phyloP scores from a whole-genome alignment of 2,888 invertebrate species.

The Ypsolopha scabrella region DNA sequence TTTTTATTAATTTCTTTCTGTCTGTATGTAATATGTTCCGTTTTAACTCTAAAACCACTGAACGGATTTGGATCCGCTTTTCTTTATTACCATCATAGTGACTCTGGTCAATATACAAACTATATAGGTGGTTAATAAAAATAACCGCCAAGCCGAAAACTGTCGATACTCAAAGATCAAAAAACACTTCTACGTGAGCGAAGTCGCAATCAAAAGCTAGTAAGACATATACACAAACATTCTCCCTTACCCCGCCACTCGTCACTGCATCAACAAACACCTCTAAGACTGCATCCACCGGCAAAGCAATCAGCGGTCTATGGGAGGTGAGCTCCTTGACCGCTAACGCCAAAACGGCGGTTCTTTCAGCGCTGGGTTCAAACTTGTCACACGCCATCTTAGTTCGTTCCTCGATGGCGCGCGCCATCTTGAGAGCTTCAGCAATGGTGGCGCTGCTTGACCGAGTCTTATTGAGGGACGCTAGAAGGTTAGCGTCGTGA shows the following conservation, averaged over 20 bases:
- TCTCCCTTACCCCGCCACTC: constrained; percentile 10
- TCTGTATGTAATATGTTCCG: too few relatives aligned
- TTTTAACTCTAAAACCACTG: too few relatives aligned
- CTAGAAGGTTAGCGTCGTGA: constrained; percentile 53
- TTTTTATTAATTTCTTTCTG: too few relatives aligned
- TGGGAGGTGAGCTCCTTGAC: constrained; percentile 32
- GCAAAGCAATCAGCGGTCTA: constrained; percentile 58
- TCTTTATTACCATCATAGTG: too few relatives aligned
- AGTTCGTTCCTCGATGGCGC: constrained; percentile 37
- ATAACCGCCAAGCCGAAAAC: too few relatives aligned
- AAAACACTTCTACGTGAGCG: too few relatives aligned
- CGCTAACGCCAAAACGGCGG: constrained; percentile 49
- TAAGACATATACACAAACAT: neutral
- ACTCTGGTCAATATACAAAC: too few relatives aligned
- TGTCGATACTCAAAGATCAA: too few relatives aligned
- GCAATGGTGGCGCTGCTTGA: constrained; percentile 57
- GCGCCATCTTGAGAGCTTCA: constrained; percentile 53
- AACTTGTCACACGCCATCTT: constrained; percentile 23
- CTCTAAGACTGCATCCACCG: constrained; percentile 52
- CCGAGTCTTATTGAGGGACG: constrained; percentile 63
- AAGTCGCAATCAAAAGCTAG: too few relatives aligned
- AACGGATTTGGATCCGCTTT: too few relatives aligned
- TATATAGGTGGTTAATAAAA: too few relatives aligned
- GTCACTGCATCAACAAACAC: constrained; percentile 55
- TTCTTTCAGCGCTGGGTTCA: constrained; percentile 23